Evolutionary conservation across 2,113 vertebrate species (phyloP), one percentile per base, ranked within the genome.

Genomic region (Podocnemis expansa): DNA sequence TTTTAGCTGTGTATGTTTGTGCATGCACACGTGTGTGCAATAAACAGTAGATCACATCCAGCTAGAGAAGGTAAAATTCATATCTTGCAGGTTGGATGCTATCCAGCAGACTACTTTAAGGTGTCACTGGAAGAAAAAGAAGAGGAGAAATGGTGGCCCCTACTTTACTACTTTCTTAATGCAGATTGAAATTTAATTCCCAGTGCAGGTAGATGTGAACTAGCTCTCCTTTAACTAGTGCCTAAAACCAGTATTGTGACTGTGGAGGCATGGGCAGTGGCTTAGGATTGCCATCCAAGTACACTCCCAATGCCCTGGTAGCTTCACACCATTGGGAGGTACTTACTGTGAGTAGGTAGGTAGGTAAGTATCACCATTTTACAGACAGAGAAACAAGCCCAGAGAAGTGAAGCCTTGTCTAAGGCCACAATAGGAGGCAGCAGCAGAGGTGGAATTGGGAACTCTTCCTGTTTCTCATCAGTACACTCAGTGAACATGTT

Each of bases 401-500:
- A 87, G 34, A 14, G 29, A 51, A 24, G 21, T 78, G 0, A 0
- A 52, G 49, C 63, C 56, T 78, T 80, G 21, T 78, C 86, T 21
- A 41, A 29, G 47, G 19, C 16, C 31, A 63, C 31, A n/a, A 5
- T 60, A 31, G 47, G 70, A 10, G 9, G 22, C 17, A 49, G 6
- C 12, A 7, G 12, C 13, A 51, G 8, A 87, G 11, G 12, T 52
- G 47, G 55, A 88, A 41, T 27, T 0, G 76, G 52, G 12, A 5
- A n/a, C 29, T 78, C 47, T 55, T 80, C 6, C 1, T 25, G 31
- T 7, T 43, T 86, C n/a, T 63, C 49, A 55, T 8, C 49, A 16
- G 1, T 0, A 14, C 51, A 3, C 4, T 78, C 22, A 12, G 80
- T 17, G 10, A 52, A 38, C 8, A 84, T 34, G 25, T 52, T 0